Evolutionary conservation across 2,888 invertebrate species (phyloP), one percentile per base, ranked within the genome.

Genomic region (Drosophila fungiperda): DNA sequence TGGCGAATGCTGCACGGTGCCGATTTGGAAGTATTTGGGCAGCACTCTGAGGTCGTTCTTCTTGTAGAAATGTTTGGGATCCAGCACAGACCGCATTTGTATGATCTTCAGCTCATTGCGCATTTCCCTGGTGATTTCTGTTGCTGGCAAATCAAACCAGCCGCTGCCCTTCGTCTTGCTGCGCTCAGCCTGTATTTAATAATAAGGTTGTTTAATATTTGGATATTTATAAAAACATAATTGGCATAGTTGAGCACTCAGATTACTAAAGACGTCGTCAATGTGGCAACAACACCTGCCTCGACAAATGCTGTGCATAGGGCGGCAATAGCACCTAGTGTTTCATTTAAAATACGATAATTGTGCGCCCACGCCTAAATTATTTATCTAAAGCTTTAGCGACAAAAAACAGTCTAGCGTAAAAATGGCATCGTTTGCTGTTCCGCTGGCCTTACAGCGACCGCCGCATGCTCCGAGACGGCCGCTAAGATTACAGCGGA

Each of bases 1-100:
- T 0, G 98, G 95, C 17, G 96, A 96, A 92, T 98, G 98, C 90
- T 98, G 94, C 23, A 97, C 95, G 82, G 95, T 96, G 54, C 97
- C 97, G 89, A 97, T 94, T 95, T 97, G 97, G 93, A 99, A 99
- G 92, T 97, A 99, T 93, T 99, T 99, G 0, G 99, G 99, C 38
- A 98, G 90, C 1, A 95, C 96, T 93, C 96, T 96, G 80, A 96
- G 94, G 90, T 98, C 97, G 92, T 97, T 98, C 89, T 97, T 97
- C 93, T 99, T 99, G 94, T 99, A 99, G 93, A 99, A 99, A 80
- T 96, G 96, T 92, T 98, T 98, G 0, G 98, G 97, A 94, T 99
- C 97, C 15, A 99, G 93, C 0, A 95, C 97, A 0, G 97, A 97
- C 85, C 99, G 95, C 98, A 99, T 98, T 93, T 97, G 96, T 1